Base-by-base conservation (phyloP, 2,888 invertebrate species). In the Cephus nigrinus region DNA sequence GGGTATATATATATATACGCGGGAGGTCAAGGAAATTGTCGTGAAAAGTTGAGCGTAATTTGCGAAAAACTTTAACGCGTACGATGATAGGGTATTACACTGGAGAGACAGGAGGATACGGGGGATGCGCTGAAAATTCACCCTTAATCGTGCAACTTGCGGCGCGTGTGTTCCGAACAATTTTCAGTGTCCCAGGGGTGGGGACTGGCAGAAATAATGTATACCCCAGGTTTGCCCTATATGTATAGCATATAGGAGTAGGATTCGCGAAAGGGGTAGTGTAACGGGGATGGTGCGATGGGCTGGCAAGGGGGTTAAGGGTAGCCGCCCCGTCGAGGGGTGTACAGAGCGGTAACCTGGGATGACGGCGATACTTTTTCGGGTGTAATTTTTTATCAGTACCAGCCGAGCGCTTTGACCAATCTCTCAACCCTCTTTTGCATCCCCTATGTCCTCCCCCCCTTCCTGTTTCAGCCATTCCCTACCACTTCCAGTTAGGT, bases 381-480 rank as follows among this genome's bases (percentile, higher is more conserved):
- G 86, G 84, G 85, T 87, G 87, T 88, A 89, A 88, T 89, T 89
- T 89, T 89, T 90, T 89, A 88, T 89, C 89, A 87, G 87, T 86
- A 86, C 85, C 75, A 77, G 84, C 86, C 85, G 85, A 84, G 84
- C 86, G 87, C 87, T 90, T 86, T 86, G 87, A 88, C 87, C 88
- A 86, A 87, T 89, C 86, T 86, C 88, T 86, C 87, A 84, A 80
- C 82, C 83, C 84, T 82, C 80, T 79, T 78, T 73, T 55, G 15
- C 55, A 55, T 71, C 72, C 78, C 32, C 81, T 77, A 69, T 76
- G 69, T 73, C 34, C 71, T 35, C 68, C 35, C 31, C 73, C 74
- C 55, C 73, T 1, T 73, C 69, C 55, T 55, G 77, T 80, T 76
- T 40, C 78, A 35, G 35, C 75, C 76, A 40, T 69, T 12, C 75